Percentiles rank a stretch among this genome's conserved stretches.
Evolutionary conservation across 2,113 vertebrate species (phyloP).

Genomic region (Danio rerio): DNA sequence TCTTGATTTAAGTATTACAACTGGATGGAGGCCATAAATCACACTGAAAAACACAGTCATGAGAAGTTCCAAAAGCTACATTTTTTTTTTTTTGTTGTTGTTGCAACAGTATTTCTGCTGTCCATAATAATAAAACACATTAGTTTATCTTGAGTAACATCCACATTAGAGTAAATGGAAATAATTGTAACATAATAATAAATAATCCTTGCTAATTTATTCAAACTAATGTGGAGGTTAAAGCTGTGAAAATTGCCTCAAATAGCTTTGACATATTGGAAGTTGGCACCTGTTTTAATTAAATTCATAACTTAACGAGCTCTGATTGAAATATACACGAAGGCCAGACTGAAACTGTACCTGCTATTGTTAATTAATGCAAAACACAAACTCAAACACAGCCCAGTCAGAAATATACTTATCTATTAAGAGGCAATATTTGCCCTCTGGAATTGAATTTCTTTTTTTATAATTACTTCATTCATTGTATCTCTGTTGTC

Average conservation of each 20-base stretch:
- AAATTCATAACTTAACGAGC: conserved; percentile 1
- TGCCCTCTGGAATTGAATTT: no score
- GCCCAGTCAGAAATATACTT: no score
- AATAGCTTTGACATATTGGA: not conserved
- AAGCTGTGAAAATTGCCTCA: not conserved
- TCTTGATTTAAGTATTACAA: conserved; percentile 17
- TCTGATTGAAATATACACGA: not conserved
- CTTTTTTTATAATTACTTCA: no score
- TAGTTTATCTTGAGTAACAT: not conserved
- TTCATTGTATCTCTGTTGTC: no score
- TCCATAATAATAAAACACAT: not conserved
- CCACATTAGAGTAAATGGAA: not conserved
- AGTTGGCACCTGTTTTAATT: not conserved
- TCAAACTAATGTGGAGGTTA: not conserved
- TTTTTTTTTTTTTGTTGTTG: not conserved
- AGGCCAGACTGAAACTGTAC: not conserved
- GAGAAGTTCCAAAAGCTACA: conserved; percentile 6
- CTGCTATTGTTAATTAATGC: not conserved
- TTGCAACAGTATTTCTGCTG: not conserved
- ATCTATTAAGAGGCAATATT: no score
- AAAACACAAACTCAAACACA: not conserved
- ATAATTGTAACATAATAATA: not conserved
- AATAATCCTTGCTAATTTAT: not conserved
- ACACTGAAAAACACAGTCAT: not conserved
- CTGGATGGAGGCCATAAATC: conserved; percentile 5